These are phyloP conservation scores for Dendrocopos noguchii DNA, from an alignment of 2,113 vertebrate genomes.

Conservation along the genomic window DNA sequence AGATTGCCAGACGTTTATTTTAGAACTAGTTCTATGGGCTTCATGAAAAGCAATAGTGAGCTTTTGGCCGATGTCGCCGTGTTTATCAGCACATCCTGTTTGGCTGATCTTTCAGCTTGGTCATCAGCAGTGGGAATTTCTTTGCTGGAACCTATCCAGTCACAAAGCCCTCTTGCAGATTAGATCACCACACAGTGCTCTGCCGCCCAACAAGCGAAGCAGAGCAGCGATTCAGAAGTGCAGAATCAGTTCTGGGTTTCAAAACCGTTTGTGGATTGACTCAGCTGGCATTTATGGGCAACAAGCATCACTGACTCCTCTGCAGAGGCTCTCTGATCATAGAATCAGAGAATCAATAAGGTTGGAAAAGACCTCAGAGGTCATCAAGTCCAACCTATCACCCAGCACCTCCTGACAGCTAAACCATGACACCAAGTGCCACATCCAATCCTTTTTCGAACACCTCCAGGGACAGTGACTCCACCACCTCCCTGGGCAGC, in stretches of 20 bases:
- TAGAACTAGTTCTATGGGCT: neutral
- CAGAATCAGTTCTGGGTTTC: neutral
- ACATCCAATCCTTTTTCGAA: no score
- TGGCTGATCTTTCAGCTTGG: neutral
- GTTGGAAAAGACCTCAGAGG: no score
- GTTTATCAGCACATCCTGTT: constrained; percentile 32
- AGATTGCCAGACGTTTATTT: neutral
- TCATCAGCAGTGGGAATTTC: neutral
- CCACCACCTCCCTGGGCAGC: no score
- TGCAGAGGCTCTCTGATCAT: neutral
- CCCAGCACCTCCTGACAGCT: no score
- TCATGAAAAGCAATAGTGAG: neutral
- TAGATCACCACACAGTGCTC: fast-evolving
- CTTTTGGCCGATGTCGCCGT: neutral
- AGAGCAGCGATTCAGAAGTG: neutral
- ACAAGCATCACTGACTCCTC: neutral
- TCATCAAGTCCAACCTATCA: no score
- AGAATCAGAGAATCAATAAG: no score
- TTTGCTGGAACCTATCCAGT: neutral
- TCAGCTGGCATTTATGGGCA: neutral
- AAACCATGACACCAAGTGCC: no score
- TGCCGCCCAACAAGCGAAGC: neutral
- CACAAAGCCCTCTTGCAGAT: neutral
- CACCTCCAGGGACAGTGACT: no score
- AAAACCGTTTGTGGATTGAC: neutral